Conservation (phyloP, 2,888 invertebrate genomes). For the Cheilosia vulpina region DNA sequence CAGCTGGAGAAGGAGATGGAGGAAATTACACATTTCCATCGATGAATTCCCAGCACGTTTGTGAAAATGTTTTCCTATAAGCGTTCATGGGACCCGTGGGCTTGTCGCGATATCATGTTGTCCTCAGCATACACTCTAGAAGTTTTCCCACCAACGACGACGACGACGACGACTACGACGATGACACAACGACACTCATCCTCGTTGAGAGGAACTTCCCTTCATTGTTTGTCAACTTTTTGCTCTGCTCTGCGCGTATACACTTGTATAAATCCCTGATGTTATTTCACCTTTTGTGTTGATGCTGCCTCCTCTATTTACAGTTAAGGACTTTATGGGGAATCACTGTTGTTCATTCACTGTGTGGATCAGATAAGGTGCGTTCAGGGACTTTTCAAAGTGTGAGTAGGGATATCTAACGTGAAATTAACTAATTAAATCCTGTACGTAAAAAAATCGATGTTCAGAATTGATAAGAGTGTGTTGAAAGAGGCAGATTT, state of each 20-base stretch:
- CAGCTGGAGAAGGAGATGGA: slow-evolving; percentile 26
- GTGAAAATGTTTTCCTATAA: slow-evolving; percentile 72
- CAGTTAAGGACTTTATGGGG: slow-evolving; percentile 72
- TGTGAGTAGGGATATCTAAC: slow-evolving; percentile 2
- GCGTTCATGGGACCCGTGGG: slow-evolving; percentile 72
- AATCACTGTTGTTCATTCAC: slow-evolving; percentile 73
- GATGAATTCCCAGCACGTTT: slow-evolving; percentile 74
- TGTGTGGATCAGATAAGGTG: slow-evolving; percentile 67
- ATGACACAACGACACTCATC: slow-evolving; percentile 5
- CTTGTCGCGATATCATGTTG: slow-evolving; percentile 69
- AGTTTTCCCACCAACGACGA: slow-evolving; percentile 26
- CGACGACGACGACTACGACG: slow-evolving; percentile 16
- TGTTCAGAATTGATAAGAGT: slow-evolving; percentile 22
- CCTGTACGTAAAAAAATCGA: slow-evolving; percentile 18
- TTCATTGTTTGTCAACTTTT: slow-evolving; percentile 69
- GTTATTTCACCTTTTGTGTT: slow-evolving; percentile 71
- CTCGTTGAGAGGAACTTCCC: slow-evolving; percentile 31
- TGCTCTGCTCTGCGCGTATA: slow-evolving; percentile 12
- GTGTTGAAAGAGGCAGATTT: slow-evolving; percentile 26
- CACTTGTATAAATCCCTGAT: slow-evolving; percentile 62
- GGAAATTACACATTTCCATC: slow-evolving; percentile 68
- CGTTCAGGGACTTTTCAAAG: slow-evolving; percentile 34
- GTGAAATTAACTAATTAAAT: slow-evolving; percentile 69
- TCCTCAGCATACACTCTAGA: slow-evolving; percentile 21
- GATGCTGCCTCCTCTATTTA: slow-evolving; percentile 63